Evolutionary conservation across 2,113 vertebrate genomes (phyloP).

Genomic region (Rhea americana): DNA sequence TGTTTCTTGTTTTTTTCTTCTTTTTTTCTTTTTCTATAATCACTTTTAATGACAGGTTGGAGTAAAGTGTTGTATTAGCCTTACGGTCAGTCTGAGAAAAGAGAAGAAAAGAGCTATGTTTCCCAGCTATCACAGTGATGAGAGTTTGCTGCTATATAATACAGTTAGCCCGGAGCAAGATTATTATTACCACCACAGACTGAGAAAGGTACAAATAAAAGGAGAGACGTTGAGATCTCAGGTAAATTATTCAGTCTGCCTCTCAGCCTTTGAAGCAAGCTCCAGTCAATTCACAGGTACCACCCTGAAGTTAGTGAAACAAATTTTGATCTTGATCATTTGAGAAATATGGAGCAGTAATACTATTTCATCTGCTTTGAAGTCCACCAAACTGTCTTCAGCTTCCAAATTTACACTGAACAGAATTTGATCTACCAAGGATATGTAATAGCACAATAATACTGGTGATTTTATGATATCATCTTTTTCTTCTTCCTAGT

Average conservation of each 20-base stretch:
- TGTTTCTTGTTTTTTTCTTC: neutral
- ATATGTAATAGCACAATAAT: neutral
- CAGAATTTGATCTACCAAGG: neutral
- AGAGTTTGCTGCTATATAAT: neutral
- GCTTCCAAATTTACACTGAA: neutral
- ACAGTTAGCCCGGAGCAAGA: slow-evolving; percentile 10
- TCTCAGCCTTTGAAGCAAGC: neutral
- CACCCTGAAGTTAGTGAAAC: neutral
- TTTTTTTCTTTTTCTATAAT: neutral
- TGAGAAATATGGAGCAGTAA: neutral
- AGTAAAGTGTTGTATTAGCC: neutral
- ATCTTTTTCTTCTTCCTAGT: neutral
- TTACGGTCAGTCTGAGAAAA: neutral
- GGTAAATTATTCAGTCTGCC: slow-evolving; percentile 13
- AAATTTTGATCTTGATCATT: slow-evolving; percentile 16
- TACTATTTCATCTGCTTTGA: neutral
- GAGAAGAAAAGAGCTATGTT: neutral
- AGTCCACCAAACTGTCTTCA: neutral
- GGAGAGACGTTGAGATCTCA: neutral
- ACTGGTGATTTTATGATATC: neutral
- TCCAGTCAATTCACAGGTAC: neutral
- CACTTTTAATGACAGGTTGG: neutral
- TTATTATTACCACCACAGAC: neutral
- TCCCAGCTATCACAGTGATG: neutral
- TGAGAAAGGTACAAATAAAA: slow-evolving; percentile 9